Evolutionary conservation across 2,797 vertebrate genomes (phyloP), one percentile per base, ranked within the genome.

Genomic region (Acipenser oxyrinchus): DNA sequence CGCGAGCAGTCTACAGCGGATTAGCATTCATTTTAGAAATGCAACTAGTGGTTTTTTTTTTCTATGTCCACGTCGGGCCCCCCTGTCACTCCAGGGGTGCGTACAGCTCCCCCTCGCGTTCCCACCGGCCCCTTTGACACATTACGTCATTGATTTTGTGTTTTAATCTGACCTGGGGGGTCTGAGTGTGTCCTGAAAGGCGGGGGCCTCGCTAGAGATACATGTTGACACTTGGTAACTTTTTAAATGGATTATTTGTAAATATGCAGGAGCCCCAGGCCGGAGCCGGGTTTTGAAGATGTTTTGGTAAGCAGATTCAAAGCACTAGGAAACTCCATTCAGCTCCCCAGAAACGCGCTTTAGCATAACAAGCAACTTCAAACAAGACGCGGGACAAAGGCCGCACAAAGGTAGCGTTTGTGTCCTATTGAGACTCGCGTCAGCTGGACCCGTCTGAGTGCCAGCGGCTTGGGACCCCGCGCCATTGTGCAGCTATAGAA

Each of bases 361-460:
- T 58, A 58, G 55, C 55, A 58, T 58, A n/a, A 58, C 55, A 58
- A 58, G 11, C 11, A 11, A 58, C 55, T 58, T 58, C 55, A 58
- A 58, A 58, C 55, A 10, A 11, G 10, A 13, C 12, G 55, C 55
- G 55, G 55, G 55, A 58, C 55, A 58, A 58, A 58, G 55, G 1
- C 11, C 55, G 55, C 55, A 58, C 55, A 58, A 58, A 58, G 55
- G 6, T 6, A 1, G 55, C 55, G 55, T 58, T 58, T 10, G 55
- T 12, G 55, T 6, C 13, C 55, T 13, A 11, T 58, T 58, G 11
- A 58, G 10, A n/a, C 11, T n/a, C 10, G 6, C 55, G 55, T 57
- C 55, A 57, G 6, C 55, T 7, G 55, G 55, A n/a, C 55, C 55
- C 10, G 8, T 13, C 11, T 10, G 55, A 1, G 4, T n/a, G 55